Percentiles rank a stretch among this genome's conserved stretches.
Evolutionary conservation across 1,140 invertebrate genomes (phyloP).

Genomic region (Probaryconus sp.): DNA sequence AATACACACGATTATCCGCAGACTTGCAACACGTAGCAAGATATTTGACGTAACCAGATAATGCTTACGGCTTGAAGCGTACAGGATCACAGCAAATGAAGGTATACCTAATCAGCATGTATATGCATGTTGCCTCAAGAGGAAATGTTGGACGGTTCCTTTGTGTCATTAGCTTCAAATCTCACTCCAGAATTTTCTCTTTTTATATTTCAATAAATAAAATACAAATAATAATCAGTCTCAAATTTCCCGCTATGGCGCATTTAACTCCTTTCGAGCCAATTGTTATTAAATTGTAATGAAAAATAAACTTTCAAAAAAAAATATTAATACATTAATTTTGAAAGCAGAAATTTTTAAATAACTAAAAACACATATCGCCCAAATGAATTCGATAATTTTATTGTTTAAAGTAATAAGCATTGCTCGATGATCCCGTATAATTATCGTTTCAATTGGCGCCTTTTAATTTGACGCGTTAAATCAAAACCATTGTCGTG

Average conservation of each 20-base stretch:
- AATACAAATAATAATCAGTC: no score
- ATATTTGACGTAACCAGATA: constrained; percentile 48
- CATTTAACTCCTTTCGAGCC: no score
- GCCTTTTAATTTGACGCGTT: constrained; percentile 36
- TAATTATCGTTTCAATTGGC: constrained; percentile 25
- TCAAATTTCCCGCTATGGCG: no score
- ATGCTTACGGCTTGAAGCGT: constrained; percentile 33
- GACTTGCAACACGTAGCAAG: constrained; percentile 31
- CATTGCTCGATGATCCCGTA: constrained; percentile 16
- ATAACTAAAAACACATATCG: no score
- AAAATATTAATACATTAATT: no score
- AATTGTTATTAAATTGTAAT: no score
- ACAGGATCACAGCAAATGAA: constrained; percentile 32
- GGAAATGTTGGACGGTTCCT: constrained; percentile 27
- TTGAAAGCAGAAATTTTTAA: no score
- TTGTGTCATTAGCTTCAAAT: constrained; percentile 56
- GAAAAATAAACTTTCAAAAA: no score
- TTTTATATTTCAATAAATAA: no score
- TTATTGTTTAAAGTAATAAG: no score
- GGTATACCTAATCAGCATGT: constrained; percentile 47
- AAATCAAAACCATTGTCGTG: constrained; percentile 41
- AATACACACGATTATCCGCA: constrained; percentile 36
- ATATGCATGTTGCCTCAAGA: constrained; percentile 43
- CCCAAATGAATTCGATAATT: no score
- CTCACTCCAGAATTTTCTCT: no score